Evolutionary conservation across 2,888 invertebrate species (phyloP), one percentile per base, ranked within the genome.

Genomic region (Uropetala carovei): DNA sequence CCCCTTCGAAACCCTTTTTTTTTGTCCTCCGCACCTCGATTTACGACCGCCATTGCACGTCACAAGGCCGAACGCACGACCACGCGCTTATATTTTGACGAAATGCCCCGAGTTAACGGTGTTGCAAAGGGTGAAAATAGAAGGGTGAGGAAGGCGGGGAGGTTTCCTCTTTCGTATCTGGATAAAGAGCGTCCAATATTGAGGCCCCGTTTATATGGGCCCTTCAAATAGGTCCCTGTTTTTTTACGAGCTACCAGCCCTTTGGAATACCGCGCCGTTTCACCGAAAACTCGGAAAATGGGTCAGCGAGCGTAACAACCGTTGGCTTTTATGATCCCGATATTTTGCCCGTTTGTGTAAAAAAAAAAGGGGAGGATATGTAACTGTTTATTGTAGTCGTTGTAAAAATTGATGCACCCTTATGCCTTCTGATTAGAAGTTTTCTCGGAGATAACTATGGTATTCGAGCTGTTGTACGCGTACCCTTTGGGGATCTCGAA

Each of bases 271-370:
- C 27, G 27, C 27, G 16, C 27, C 83, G 56, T 83, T 43, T 43
- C 56, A 11, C 43, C 30, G 43, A 30, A 83, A 83, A 27, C 30
- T 27, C 59, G 86, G 60, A 86, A 86, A 86, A 86, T 86, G 86
- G 86, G 86, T 86, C 86, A 86, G 18, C 86, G 60, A 86, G 86
- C 60, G 86, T 30, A 86, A 86, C 27, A 86, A 86, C 86, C 27
- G 86, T 60, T 60, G 86, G 16, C 60, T 60, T 86, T 86, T 86
- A 86, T 59, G 86, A 86, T 86, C 86, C 16, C 60, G 30, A 22
- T 60, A 59, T 86, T 86, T 86, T 60, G 60, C 18, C n/a, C 60
- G 30, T 86, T 68, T 68, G n/a, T n/a, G n/a, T n/a, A n/a, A 22
- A 18, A 68, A 68, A 68, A 68, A 68, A 11, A 8, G 0, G 68